These are phyloP conservation scores for Nothobranchius kuhntae DNA, from an alignment of 2,113 vertebrate species.

Conservation along the genomic window DNA sequence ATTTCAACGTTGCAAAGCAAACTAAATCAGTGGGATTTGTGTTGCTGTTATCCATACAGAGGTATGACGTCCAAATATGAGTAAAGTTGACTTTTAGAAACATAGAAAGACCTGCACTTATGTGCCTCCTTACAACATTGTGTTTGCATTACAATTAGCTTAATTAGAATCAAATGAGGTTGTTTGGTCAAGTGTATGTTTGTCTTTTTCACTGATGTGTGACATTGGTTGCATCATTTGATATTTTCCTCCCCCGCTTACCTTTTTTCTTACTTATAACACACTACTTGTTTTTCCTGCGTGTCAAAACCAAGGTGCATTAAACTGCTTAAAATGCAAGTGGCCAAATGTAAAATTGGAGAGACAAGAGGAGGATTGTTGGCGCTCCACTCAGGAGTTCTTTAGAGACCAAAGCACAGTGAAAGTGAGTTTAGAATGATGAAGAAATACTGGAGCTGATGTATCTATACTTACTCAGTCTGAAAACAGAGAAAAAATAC, in stretches of 20 bases:
- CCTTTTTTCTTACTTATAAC: constrained; percentile 26
- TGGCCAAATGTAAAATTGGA: constrained; percentile 21
- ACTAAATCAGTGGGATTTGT: no score
- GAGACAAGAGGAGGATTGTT: constrained; percentile 13
- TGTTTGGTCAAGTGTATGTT: constrained; percentile 49
- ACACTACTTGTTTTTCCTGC: constrained; percentile 30
- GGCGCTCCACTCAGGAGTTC: constrained; percentile 23
- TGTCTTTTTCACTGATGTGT: constrained; percentile 39
- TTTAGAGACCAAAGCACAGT: constrained; percentile 14
- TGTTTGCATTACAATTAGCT: no score
- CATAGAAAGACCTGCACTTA: background rate
- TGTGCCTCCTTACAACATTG: constrained; percentile 36
- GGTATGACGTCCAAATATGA: no score
- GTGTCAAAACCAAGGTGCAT: constrained; percentile 31
- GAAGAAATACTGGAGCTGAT: background rate
- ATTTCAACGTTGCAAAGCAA: no score
- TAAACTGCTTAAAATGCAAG: constrained; percentile 40
- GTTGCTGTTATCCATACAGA: no score
- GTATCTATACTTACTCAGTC: background rate
- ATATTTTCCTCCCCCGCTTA: constrained; percentile 31
- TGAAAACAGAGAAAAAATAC: background rate
- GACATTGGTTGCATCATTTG: constrained; percentile 36
- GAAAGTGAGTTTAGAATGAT: constrained; percentile 20
- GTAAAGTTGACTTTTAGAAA: no score
- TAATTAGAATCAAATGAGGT: constrained; percentile 34